Percentiles rank a stretch among this genome's conserved stretches.
phyloP scores from a whole-genome alignment of 2,888 invertebrate genomes.

The Dolomedes plantarius region DNA sequence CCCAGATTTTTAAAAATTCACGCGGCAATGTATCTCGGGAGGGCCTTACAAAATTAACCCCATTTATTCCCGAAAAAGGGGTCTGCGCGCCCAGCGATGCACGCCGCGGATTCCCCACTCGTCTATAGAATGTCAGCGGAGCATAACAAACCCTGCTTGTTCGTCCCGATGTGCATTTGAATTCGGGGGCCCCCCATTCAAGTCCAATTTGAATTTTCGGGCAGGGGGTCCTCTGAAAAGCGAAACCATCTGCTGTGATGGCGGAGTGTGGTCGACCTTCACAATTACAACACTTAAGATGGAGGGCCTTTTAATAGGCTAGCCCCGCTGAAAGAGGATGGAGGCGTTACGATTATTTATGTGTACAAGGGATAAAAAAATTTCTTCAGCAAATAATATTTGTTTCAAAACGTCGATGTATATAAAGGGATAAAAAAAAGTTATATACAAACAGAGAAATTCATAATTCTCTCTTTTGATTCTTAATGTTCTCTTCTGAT shows the following conservation, averaged over 20 bases:
- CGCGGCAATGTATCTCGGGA: neutral
- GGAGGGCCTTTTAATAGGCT: neutral
- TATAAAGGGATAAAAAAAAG: too few relatives aligned
- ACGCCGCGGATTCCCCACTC: slow-evolving; percentile 12
- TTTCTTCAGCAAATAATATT: too few relatives aligned
- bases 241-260: slow-evolving; percentile 32
- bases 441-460: too few relatives aligned
- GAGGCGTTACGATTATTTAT: too few relatives aligned
- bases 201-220: slow-evolving; percentile 63
- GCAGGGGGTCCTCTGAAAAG: slow-evolving; percentile 29
- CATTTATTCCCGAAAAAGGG: slow-evolving; percentile 58
- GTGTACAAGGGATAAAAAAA: too few relatives aligned
- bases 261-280: neutral
- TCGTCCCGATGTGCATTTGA: slow-evolving; percentile 33
- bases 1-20: neutral
- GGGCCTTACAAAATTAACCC: slow-evolving; percentile 67
- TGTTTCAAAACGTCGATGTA: too few relatives aligned
- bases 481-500: too few relatives aligned
- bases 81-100: slow-evolving; percentile 36
- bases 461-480: too few relatives aligned
- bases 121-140: neutral
- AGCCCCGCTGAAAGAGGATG: neutral
- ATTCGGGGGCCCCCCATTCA: slow-evolving; percentile 39
- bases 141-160: slow-evolving; percentile 14
- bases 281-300: neutral